Percentiles rank a stretch among this genome's conserved stretches.
phyloP scores from a whole-genome alignment of 2,888 invertebrate genomes.

The Aporophyla nigra region DNA sequence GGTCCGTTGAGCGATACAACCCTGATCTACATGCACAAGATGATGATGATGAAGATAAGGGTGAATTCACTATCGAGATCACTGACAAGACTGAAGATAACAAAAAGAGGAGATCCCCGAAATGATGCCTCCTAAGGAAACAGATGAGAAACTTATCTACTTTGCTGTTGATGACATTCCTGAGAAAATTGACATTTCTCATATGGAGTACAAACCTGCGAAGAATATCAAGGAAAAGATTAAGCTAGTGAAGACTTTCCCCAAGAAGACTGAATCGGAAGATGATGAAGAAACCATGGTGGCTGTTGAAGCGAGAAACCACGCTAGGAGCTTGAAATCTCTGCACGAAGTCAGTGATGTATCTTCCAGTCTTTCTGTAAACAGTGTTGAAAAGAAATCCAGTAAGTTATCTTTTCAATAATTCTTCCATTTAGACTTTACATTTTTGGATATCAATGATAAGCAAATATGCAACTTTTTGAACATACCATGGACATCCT shows the following conservation, averaged over 20 bases:
- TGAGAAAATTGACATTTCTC: constrained; percentile 82
- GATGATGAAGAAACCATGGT: constrained; percentile 91
- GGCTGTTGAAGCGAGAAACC: constrained; percentile 90
- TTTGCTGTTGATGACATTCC: constrained; percentile 89
- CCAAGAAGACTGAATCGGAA: constrained; percentile 86
- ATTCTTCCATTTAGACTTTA: no score
- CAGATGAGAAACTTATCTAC: constrained; percentile 90
- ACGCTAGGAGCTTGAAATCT: constrained; percentile 85
- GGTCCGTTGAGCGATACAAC: constrained; percentile 88
- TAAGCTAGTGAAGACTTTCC: constrained; percentile 88
- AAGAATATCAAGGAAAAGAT: constrained; percentile 90
- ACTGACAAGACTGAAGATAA: constrained; percentile 79
- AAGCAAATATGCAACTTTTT: no score
- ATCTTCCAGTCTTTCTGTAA: constrained; percentile 91
- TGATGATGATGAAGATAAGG: constrained; percentile 75
- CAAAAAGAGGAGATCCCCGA: constrained; percentile 82
- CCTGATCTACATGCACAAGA: constrained; percentile 77
- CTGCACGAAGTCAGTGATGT: constrained; percentile 88
- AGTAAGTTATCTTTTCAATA: constrained; percentile 74
- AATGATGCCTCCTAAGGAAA: constrained; percentile 83
- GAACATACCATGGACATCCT: no score
- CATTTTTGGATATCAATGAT: no score
- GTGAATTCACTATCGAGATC: constrained; percentile 78
- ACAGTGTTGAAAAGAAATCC: constrained; percentile 90
- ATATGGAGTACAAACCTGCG: constrained; percentile 84